Conservation (phyloP, 2,113 vertebrate genomes). For the Mormyrus lacerda region DNA sequence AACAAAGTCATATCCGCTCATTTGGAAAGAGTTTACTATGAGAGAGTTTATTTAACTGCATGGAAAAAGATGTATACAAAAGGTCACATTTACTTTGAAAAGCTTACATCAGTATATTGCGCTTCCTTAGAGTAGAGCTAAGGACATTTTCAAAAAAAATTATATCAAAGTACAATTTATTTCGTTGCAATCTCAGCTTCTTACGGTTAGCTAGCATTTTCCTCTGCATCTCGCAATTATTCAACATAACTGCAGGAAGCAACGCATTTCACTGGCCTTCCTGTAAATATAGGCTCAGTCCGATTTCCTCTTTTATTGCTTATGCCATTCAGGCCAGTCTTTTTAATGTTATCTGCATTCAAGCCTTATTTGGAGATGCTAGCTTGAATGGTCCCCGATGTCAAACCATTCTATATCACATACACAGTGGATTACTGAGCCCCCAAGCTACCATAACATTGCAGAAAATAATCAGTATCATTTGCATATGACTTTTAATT, state of each 20-base stretch:
- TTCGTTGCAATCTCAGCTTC: background rate
- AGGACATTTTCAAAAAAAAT: background rate
- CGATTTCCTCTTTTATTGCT: background rate
- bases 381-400: background rate
- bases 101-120: background rate
- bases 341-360: background rate
- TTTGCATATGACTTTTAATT: background rate
- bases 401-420: background rate
- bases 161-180: background rate
- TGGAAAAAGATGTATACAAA: background rate
- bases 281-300: background rate
- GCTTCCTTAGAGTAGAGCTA: background rate
- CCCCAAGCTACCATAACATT: background rate
- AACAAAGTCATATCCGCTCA: background rate
- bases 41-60: background rate
- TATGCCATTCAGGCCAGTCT: background rate
- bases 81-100: background rate
- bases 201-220: background rate
- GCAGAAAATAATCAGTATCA: constrained; percentile 4
- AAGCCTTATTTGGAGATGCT: background rate
- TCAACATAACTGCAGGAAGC: background rate
- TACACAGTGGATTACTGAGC: background rate
- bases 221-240: background rate
- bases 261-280: background rate
- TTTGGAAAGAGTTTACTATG: background rate